Conservation (phyloP, 2,888 invertebrate species). For the Parthenolecanium corni region DNA sequence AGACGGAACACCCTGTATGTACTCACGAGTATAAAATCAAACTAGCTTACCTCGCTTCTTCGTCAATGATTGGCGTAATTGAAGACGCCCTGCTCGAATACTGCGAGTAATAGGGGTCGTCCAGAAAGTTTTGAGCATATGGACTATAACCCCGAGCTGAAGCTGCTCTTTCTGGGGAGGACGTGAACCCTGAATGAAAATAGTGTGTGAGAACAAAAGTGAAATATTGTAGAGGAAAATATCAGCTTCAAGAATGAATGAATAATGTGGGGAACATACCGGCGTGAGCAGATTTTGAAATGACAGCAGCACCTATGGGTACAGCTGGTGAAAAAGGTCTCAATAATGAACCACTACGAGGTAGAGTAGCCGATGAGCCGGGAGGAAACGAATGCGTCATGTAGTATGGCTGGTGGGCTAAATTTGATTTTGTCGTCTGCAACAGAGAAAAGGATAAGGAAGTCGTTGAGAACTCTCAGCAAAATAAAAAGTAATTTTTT, state of each 20-base stretch:
- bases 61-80: conserved; percentile 83
- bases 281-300: conserved; percentile 25
- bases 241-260: too few relatives aligned
- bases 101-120: conserved; percentile 69
- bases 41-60: conserved; percentile 60
- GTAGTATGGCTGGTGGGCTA: conserved; percentile 48
- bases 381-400: conserved; percentile 42
- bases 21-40: neutral
- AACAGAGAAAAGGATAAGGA: conserved; percentile 32
- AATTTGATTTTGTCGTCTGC: conserved; percentile 41
- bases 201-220: too few relatives aligned
- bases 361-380: conserved; percentile 50
- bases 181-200: conserved; percentile 56
- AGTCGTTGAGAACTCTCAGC: too few relatives aligned
- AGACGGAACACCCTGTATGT: too few relatives aligned
- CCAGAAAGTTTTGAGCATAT: conserved; percentile 19
- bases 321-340: conserved; percentile 57
- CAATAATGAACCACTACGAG: conserved; percentile 52
- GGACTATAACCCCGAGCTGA: conserved; percentile 33
- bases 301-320: conserved; percentile 32
- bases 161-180: conserved; percentile 63
- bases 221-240: too few relatives aligned
- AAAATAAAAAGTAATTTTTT: too few relatives aligned
- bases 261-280: conserved; percentile 1
- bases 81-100: conserved; percentile 53